phyloP scores from a whole-genome alignment of 2,888 invertebrate genomes.

The Tenthredo scrophulariae region DNA sequence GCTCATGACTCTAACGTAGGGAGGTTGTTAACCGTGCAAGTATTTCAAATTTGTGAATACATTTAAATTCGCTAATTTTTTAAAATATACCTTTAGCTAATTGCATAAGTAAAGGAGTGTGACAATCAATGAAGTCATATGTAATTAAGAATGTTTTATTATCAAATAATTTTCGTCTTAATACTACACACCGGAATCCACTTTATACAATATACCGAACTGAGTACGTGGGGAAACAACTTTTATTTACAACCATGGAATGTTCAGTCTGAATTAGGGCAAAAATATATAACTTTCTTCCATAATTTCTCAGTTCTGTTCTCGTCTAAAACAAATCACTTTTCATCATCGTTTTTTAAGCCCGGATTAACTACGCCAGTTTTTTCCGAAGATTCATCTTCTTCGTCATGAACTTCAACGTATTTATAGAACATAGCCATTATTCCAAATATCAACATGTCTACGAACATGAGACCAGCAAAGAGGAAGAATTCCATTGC shows the following conservation, averaged over 20 bases:
- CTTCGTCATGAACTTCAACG: slow-evolving; percentile 78
- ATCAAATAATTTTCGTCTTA: neutral
- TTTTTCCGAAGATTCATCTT: slow-evolving; percentile 68
- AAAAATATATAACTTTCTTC: neutral
- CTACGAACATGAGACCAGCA: slow-evolving; percentile 90
- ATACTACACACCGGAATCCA: neutral
- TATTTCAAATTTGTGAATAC: no score
- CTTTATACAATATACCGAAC: neutral
- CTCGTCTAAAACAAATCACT: slow-evolving; percentile 55
- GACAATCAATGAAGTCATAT: neutral
- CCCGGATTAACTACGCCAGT: slow-evolving; percentile 60
- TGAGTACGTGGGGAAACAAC: neutral
- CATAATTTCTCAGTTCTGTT: neutral
- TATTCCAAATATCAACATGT: slow-evolving; percentile 89
- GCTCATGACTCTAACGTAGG: no score
- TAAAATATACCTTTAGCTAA: no score
- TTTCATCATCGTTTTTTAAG: slow-evolving; percentile 61
- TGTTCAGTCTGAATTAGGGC: slow-evolving; percentile 32
- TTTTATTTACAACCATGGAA: slow-evolving; percentile 30
- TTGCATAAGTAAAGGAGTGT: neutral
- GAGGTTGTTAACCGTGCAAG: no score
- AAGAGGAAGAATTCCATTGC: slow-evolving; percentile 93
- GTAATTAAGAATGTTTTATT: neutral
- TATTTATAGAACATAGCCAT: slow-evolving; percentile 92
- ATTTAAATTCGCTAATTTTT: no score